Base-by-base conservation (phyloP, 2,888 invertebrate species). In the Spilarctia lutea region DNA sequence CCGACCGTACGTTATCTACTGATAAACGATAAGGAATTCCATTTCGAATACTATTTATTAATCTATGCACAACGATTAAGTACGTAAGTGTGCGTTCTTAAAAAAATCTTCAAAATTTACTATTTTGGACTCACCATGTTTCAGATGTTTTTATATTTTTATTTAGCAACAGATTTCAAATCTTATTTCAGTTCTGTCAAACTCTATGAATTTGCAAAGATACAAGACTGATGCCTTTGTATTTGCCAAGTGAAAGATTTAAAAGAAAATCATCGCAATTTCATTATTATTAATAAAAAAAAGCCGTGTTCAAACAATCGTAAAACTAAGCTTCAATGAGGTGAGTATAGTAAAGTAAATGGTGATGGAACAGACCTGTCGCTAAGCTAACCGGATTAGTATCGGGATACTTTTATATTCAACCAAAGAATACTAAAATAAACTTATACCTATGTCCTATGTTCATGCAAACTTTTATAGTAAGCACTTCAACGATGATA, bases 11-110 rank as follows among this genome's bases (percentile, higher is more conserved):
- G 68, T 48, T 48, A 68, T 45, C 45, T 45, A 45, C 45, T 68
- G 45, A 30, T 27, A 27, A 60, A 16, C 6, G 60, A 39, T 63
- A 39, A 63, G 35, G 27, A 71, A 42, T 20, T 71, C 60, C n/a
- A 39, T 63, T 63, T 27, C 63, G 20, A 71, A 71, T 39, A 60
- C 63, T 56, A 18, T 71, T 33, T 71, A n/a, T 52, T 63, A 39
- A 63, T 60, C 52, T n/a, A 56, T n/a, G 11, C 52, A 11, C 52
- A 56, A 56, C 52, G 52, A 56, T 56, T 56, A 56, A 56, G 52
- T 1, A 10, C 2, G 52, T 52, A 24, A 52, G 24, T 56, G 11
- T 3, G 27, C 3, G 11, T 60, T 27, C 13, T n/a, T 60, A 60
- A 27, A 60, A 52, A 52, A 27, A 2, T 27, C 13, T 60, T 60